Evolutionary conservation across 2,888 invertebrate genomes (phyloP), one percentile per base, ranked within the genome.

Genomic region (Nymphalis urticae): DNA sequence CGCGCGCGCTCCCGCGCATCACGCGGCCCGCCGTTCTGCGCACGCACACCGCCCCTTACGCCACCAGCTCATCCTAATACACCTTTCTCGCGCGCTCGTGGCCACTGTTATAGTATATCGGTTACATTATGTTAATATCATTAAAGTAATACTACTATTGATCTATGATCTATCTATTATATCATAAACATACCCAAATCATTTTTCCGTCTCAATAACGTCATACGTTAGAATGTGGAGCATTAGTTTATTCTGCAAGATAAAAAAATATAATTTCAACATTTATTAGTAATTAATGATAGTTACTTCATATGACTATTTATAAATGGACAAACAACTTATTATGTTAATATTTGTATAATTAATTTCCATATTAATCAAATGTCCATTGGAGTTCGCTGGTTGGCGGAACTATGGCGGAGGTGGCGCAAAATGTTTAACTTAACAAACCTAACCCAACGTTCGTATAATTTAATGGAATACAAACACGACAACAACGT

Each of bases 391-490:
- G 75, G 71, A 76, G 75, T 79, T 77, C 79, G 76, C 58, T 27
- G 58, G 50, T n/a, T 48, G 58, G 24, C 72, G 79, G 77, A 78
- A 86, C 82, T 84, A 85, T 84, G 77, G 77, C 81, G 80, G 82
- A 80, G 76, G 79, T 81, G 82, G 80, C 80, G 75, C 79, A 79
- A 83, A 85, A 83, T 85, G 80, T 87, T 61, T 64, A 61, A 24
- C 80, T 77, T 80, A 81, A 81, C 83, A 83, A 79, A 82, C 82
- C 82, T 81, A 81, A 82, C 82, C 80, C 81, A 77, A 77, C 78
- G 80, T 83, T 82, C 79, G 80, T 84, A 78, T 81, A 85, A 86
- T 87, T 86, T 83, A 85, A 87, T 84, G 82, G 81, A 83, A 85
- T 76, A 81, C 81, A 88, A 88, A 87, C 83, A 86, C 81, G 81